A percentile compares a stretch with the other conserved stretches of the same genome.
These are phyloP conservation scores for Aphidoletes aphidimyza DNA, from an alignment of 2,888 invertebrate genomes.

Conservation along the genomic window DNA sequence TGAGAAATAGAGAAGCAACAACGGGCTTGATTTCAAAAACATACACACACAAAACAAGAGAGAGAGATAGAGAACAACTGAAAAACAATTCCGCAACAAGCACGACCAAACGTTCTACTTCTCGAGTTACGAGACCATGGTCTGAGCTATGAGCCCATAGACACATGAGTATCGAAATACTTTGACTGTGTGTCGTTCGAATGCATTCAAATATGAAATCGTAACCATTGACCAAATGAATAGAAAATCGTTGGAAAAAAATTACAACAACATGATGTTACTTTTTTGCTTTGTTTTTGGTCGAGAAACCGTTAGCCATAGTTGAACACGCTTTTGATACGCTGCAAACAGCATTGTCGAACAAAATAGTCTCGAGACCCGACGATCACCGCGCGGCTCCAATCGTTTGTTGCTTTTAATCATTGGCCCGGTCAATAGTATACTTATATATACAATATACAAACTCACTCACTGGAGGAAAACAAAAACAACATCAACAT, in stretches of 20 bases:
- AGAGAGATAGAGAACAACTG: neutral
- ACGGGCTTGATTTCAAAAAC: no score
- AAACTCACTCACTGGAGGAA: no score
- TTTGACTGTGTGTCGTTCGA: neutral
- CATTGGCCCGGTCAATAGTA: neutral
- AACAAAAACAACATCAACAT: neutral
- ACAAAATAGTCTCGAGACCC: neutral
- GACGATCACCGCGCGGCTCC: neutral
- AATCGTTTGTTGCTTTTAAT: neutral
- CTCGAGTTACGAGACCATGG: conserved; percentile 18
- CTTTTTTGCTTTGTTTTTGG: neutral
- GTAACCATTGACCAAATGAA: conserved; percentile 24
- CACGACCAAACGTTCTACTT: neutral
- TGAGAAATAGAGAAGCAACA: neutral
- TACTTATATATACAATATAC: neutral
- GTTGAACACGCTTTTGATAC: neutral
- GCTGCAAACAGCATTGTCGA: neutral
- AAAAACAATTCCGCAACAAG: neutral
- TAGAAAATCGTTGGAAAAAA: conserved; percentile 29
- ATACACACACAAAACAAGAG: no score
- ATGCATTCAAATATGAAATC: neutral
- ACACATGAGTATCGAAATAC: neutral
- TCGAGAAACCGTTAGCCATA: conserved; percentile 13
- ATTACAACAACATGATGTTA: conserved; percentile 27
- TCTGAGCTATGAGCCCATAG: no score